Evolutionary conservation across 2,888 invertebrate species (phyloP).

Genomic region (Dendrolimus pini): DNA sequence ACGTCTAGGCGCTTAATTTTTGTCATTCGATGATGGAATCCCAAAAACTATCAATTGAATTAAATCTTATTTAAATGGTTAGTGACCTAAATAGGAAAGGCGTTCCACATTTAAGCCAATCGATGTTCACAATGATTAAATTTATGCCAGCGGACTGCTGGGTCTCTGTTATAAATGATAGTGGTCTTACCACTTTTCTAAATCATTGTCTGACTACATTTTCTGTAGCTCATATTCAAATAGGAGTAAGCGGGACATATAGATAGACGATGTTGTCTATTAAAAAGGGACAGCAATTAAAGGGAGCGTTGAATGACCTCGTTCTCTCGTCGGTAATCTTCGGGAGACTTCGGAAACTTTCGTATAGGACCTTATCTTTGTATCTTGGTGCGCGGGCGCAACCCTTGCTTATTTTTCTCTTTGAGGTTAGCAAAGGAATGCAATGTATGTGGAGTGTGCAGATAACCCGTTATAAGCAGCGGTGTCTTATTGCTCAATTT

Average conservation of each 20-base stretch:
- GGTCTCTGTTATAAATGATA: constrained; percentile 33
- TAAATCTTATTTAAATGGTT: not conserved
- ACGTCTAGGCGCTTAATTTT: no score
- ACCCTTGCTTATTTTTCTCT: constrained; percentile 33
- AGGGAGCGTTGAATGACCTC: constrained; percentile 63
- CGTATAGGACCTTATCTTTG: constrained; percentile 53
- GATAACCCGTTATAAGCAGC: constrained; percentile 21
- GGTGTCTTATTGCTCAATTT: constrained; percentile 30
- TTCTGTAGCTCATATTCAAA: constrained; percentile 52
- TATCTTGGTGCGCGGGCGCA: constrained; percentile 58
- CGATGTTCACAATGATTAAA: constrained; percentile 55
- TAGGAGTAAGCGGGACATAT: constrained; percentile 37
- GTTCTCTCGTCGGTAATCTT: constrained; percentile 19
- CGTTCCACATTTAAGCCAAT: constrained; percentile 20
- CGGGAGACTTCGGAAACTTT: constrained; percentile 45
- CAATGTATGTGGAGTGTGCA: constrained; percentile 14
- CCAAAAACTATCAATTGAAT: not conserved
- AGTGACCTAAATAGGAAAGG: not conserved
- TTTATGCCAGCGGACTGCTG: constrained; percentile 36
- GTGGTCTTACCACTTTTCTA: constrained; percentile 42
- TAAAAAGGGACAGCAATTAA: constrained; percentile 58
- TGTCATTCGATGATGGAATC: no score
- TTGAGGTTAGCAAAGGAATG: constrained; percentile 27
- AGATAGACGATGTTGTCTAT: constrained; percentile 25
- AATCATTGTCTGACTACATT: constrained; percentile 48